These are phyloP conservation scores for Leptinotarsa tumamoca DNA, from an alignment of 2,888 invertebrate species.

Conservation along the genomic window DNA sequence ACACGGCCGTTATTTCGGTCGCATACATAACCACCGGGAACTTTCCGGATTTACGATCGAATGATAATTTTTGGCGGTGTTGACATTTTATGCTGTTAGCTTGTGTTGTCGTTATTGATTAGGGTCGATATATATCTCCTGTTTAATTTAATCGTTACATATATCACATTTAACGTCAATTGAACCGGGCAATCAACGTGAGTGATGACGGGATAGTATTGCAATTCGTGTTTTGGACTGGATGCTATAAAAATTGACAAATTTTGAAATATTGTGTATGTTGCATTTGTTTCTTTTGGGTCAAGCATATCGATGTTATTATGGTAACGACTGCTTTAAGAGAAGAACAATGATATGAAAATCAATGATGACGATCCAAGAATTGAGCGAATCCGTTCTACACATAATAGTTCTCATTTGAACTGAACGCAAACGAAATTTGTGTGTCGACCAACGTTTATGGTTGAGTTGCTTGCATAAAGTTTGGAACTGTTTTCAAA, in stretches of 20 bases:
- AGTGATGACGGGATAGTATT: conserved; percentile 34
- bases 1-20: background rate
- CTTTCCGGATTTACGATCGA: conserved; percentile 1
- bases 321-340: background rate
- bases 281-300: background rate
- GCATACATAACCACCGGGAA: background rate
- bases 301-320: background rate
- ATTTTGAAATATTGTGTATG: background rate
- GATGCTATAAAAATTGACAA: conserved; percentile 3
- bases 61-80: background rate
- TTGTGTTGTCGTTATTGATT: conserved; percentile 35
- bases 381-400: no score
- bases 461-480: no score
- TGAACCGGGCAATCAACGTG: conserved; percentile 30
- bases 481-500: no score
- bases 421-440: no score
- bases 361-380: no score
- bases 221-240: conserved; percentile 1
- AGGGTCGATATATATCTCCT: conserved; percentile 37
- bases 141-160: conserved; percentile 39
- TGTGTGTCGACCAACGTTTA: no score
- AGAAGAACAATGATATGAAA: no score
- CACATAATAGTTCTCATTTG: no score
- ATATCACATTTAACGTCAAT: conserved; percentile 38
- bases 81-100: conserved; percentile 13